These are phyloP conservation scores for Rotaria sp. DNA, from an alignment of 2,888 invertebrate genomes.

Conservation along the genomic window DNA sequence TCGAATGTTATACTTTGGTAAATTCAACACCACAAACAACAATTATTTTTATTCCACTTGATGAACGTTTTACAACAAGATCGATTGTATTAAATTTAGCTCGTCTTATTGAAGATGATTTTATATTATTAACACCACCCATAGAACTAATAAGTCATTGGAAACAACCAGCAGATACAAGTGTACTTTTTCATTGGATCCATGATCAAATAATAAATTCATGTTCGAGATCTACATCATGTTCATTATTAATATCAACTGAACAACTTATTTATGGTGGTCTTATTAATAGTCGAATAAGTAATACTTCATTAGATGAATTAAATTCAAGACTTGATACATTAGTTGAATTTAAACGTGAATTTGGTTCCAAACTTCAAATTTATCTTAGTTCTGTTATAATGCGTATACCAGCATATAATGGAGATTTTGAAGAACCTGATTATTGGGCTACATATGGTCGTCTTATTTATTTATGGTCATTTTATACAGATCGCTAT, in stretches of 20 bases:
- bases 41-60: neutral
- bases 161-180: conserved; percentile 12
- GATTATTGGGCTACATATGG: conserved; percentile 21
- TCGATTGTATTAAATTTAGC: neutral
- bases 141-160: neutral
- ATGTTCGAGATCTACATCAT: neutral
- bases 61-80: conserved; percentile 24
- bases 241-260: neutral
- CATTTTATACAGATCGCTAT: conserved; percentile 10
- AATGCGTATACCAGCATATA: conserved; percentile 25
- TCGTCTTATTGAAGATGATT: neutral
- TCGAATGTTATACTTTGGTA: neutral
- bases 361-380: neutral
- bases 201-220: neutral
- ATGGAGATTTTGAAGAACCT: conserved; percentile 14
- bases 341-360: neutral
- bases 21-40: neutral
- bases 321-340: neutral
- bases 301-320: neutral
- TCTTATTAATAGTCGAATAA: conserved; percentile 13
- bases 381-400: conserved; percentile 13
- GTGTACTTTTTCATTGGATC: neutral
- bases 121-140: neutral
- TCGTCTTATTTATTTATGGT: neutral
- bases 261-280: conserved; percentile 22